A percentile compares a stretch with the other conserved stretches of the same genome.
phyloP scores from a whole-genome alignment of 2,797 vertebrate species.

The Selene dorsalis region DNA sequence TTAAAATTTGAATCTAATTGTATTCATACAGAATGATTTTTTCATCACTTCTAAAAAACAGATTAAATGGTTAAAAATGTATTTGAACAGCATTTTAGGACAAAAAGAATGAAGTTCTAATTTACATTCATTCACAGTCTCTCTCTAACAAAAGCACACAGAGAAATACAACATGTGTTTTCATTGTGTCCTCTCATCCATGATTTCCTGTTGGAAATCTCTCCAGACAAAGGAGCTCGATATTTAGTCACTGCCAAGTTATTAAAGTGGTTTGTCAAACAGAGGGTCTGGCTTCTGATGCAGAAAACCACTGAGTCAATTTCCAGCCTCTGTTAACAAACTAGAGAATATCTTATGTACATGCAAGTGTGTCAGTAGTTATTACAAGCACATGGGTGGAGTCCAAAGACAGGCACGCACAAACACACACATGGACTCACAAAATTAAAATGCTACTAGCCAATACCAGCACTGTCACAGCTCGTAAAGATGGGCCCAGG shows the following conservation, averaged over 20 bases:
- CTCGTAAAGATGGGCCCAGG: neutral
- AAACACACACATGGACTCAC: neutral
- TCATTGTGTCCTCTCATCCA: constrained; percentile 33
- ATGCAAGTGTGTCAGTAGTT: neutral
- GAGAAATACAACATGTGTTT: constrained; percentile 27
- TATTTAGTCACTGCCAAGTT: constrained; percentile 20
- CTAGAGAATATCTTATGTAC: no score
- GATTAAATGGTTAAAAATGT: constrained; percentile 1
- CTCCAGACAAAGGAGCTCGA: constrained; percentile 30
- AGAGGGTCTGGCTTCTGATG: constrained; percentile 4
- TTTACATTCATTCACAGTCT: constrained; percentile 7
- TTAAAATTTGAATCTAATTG: no score
- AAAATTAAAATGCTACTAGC: neutral
- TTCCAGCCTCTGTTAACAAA: constrained; percentile 42
- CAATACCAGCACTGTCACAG: neutral
- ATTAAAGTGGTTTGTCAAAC: constrained; percentile 24
- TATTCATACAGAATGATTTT: neutral
- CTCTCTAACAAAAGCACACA: constrained; percentile 3
- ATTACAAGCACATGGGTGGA: no score
- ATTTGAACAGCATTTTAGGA: neutral
- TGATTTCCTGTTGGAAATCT: constrained; percentile 37
- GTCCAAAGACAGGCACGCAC: neutral
- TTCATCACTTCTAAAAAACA: neutral
- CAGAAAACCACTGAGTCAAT: constrained; percentile 20
- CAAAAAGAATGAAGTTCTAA: constrained; percentile 1